Percentiles rank a stretch among this genome's conserved stretches.
Evolutionary conservation across 2,113 vertebrate genomes (phyloP).

Genomic region (Xyliphius kryptos): DNA sequence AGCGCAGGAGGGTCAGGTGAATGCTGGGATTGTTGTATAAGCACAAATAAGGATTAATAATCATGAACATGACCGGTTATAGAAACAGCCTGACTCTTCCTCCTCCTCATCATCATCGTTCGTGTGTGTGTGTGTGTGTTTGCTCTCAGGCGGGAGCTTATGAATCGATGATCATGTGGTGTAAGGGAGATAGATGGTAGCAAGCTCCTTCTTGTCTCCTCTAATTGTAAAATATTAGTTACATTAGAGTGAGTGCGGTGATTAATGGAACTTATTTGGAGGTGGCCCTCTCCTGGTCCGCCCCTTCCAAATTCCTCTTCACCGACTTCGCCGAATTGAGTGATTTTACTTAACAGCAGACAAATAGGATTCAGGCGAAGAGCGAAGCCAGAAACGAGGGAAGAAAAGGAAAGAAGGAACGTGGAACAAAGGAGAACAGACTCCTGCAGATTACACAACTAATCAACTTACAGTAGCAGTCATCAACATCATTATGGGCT

Average conservation of each 20-base stretch:
- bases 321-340: constrained; percentile 94
- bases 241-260: constrained; percentile 99
- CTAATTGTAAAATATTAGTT: constrained; percentile 99
- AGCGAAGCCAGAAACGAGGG: no score
- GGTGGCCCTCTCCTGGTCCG: constrained; percentile 81
- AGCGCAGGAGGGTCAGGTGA: no score
- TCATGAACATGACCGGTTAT: constrained; percentile 31
- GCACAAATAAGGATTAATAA: constrained; percentile 13
- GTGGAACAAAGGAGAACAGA: constrained; percentile 50
- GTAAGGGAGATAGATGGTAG: constrained; percentile 99
- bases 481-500: no score
- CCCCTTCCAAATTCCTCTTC: constrained; percentile 86
- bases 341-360: constrained; percentile 95
- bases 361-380: constrained; percentile 79
- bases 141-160: constrained; percentile 85
- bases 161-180: constrained; percentile 99
- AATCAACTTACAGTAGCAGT: no score
- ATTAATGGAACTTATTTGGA: constrained; percentile 99
- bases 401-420: no score
- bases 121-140: constrained; percentile 59
- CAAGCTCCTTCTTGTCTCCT: constrained; percentile 98
- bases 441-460: no score
- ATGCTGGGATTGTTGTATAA: constrained; percentile 27
- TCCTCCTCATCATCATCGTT: not conserved
- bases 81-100: constrained; percentile 18